A percentile compares a stretch with the other conserved stretches of the same genome.
phyloP scores from a whole-genome alignment of 2,888 invertebrate species.

The Biston betularia region DNA sequence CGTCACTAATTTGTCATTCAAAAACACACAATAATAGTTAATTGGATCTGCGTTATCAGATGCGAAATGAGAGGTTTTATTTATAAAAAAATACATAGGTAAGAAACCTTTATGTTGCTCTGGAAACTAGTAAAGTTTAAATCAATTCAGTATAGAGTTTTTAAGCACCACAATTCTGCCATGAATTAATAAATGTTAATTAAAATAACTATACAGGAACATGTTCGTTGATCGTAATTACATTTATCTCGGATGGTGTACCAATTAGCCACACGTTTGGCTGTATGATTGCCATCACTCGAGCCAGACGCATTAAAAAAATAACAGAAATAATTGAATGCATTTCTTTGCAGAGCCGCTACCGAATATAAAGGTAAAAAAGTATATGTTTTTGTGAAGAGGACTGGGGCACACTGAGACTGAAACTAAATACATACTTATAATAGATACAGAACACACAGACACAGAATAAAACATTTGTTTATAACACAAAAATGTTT shows the following conservation, averaged over 20 bases:
- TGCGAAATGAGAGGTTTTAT: too few relatives aligned
- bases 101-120: too few relatives aligned
- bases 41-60: too few relatives aligned
- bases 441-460: not conserved
- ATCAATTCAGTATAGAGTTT: too few relatives aligned
- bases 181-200: constrained; percentile 4
- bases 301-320: constrained; percentile 58
- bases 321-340: constrained; percentile 69
- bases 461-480: too few relatives aligned
- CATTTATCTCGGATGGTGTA: constrained; percentile 33
- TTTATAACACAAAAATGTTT: too few relatives aligned
- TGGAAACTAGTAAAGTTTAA: not conserved
- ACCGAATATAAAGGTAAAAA: constrained; percentile 70
- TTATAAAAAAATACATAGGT: too few relatives aligned
- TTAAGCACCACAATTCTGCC: not conserved
- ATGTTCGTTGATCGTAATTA: constrained; percentile 25
- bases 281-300: constrained; percentile 66
- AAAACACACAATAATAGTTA: too few relatives aligned
- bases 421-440: too few relatives aligned
- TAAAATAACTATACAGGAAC: constrained; percentile 1
- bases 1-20: too few relatives aligned
- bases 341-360: constrained; percentile 72
- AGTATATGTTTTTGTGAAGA: constrained; percentile 48
- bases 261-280: constrained; percentile 61
- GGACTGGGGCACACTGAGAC: constrained; percentile 52